Conservation (phyloP, 2,113 vertebrate species). For the Oryzias melastigma region DNA sequence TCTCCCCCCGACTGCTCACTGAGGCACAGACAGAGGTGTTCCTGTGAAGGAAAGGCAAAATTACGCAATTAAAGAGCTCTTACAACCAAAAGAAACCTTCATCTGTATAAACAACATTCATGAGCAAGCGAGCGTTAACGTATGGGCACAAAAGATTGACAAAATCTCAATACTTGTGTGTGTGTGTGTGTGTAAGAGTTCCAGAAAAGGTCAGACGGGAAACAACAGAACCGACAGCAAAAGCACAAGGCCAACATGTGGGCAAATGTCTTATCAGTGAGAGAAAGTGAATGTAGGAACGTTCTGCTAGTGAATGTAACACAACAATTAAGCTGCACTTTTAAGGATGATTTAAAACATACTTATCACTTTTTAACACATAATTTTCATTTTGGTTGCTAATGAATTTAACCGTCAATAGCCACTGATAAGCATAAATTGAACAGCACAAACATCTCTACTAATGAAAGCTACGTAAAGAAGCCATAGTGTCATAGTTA, state of each 20-base stretch:
- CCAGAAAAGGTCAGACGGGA: constrained; percentile 9
- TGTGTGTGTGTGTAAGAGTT: constrained; percentile 5
- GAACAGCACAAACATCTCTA: too few species aligned
- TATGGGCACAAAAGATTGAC: neutral
- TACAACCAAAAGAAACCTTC: neutral
- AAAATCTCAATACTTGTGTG: neutral
- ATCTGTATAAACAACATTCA: neutral
- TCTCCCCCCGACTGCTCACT: neutral
- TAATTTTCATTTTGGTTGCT: too few species aligned
- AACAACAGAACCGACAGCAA: constrained; percentile 14
- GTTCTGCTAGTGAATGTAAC: too few species aligned
- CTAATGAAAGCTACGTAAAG: too few species aligned
- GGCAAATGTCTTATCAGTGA: constrained; percentile 7
- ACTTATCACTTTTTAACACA: too few species aligned
- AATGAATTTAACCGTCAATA: too few species aligned
- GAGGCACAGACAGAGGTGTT: neutral
- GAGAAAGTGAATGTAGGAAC: neutral
- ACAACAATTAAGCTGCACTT: too few species aligned
- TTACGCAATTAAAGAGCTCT: neutral
- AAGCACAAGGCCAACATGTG: constrained; percentile 9
- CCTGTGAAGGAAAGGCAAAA: constrained; percentile 7
- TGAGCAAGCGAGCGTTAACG: neutral
- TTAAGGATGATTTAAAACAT: too few species aligned
- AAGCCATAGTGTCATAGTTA: too few species aligned
- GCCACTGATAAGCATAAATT: too few species aligned